Percentiles rank a stretch among this genome's conserved stretches.
Conservation (phyloP, 2,113 vertebrate genomes). For the Myotis yumanensis region DNA sequence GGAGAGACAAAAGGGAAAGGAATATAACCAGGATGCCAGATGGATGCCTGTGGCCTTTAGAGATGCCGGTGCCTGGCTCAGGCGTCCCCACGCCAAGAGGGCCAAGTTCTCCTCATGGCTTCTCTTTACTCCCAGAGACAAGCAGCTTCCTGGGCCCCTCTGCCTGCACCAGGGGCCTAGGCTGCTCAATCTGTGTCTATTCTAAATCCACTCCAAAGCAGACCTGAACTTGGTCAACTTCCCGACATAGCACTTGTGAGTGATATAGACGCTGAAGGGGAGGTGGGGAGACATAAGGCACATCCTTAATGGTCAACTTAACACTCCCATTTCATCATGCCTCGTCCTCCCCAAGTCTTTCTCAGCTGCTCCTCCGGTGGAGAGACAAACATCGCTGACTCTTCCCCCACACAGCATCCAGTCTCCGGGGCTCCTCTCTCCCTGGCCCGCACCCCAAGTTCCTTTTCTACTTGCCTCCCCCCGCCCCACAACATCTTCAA, state of each 20-base stretch:
- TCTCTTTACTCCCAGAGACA: neutral
- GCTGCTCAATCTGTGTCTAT: neutral
- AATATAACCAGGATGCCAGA: neutral
- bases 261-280: neutral
- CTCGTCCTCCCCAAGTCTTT: neutral
- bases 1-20: neutral
- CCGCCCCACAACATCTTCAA: neutral
- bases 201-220: neutral
- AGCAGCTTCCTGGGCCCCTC: neutral
- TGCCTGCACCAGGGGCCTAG: neutral
- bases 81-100: neutral
- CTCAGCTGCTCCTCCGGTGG: neutral
- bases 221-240: neutral
- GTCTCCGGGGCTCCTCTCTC: neutral
- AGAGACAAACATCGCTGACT: neutral
- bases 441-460: neutral
- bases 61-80: neutral
- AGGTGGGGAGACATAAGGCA: too few species aligned
- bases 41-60: neutral
- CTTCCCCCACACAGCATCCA: neutral
- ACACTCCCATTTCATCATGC: neutral
- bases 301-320: neutral
- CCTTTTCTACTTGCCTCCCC: neutral
- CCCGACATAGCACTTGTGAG: neutral
- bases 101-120: neutral